Evolutionary conservation across 2,888 invertebrate species (phyloP), one percentile per base, ranked within the genome.

Genomic region (Sesia bembeciformis): DNA sequence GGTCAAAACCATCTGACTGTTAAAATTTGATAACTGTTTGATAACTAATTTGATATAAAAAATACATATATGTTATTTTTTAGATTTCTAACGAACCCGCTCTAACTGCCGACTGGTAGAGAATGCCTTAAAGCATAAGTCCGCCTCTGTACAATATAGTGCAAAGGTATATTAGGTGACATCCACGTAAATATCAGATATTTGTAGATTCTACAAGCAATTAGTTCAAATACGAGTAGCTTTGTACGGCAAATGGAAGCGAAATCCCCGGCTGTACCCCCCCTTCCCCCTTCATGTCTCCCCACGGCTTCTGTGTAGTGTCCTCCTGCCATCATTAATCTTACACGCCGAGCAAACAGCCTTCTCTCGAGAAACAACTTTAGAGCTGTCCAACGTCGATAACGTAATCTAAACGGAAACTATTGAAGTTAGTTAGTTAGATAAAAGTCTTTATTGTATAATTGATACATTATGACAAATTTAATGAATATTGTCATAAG

Each of bases 271-370:
- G 39, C 38, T 42, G 39, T 50, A n/a, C 51, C 50, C 53, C 49
- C 52, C 39, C 38, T 6, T 40, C 39, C 52, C 53, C 53, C 55
- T 23, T 23, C 23, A 64, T 60, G 53, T 54, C 42, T 56, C 67
- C 66, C 66, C 62, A 60, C 59, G 56, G 59, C 54, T 59, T 67
- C 69, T 70, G 71, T 70, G 61, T 74, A 68, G 66, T 78, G 74
- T 82, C 78, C 68, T 78, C 74, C 70, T 65, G 74, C 69, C 68
- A 79, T 80, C 84, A 86, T 88, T 88, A 88, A 88, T 88, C 87
- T 88, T 87, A 71, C 72, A 76, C 73, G 76, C 62, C 66, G 73
- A 75, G 77, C 78, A 83, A 83, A 83, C 84, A 80, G 71, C 72
- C 68, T 63, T 69, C 67, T 66, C 66, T 61, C 56, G 61, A 62